These are phyloP conservation scores for Acestrorhynchus altus DNA, from an alignment of 2,797 vertebrate genomes.

Conservation along the genomic window DNA sequence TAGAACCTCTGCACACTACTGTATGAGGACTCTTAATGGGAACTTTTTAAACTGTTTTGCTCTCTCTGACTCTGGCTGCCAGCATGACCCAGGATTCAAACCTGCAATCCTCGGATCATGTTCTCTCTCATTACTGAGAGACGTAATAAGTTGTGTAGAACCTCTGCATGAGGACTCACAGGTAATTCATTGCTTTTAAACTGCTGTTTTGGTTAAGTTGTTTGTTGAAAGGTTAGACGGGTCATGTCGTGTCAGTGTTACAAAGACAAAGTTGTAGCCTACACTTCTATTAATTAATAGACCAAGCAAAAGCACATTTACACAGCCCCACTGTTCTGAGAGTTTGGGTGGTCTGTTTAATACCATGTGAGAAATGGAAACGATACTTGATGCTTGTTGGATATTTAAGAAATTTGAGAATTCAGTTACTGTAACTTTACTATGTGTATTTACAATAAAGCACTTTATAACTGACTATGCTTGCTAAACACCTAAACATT, in stretches of 20 bases:
- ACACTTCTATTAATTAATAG: conserved; percentile 5
- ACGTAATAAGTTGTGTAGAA: too few relatives aligned
- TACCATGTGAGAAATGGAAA: conserved; percentile 15
- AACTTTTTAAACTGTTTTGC: too few relatives aligned
- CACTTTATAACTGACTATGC: conserved; percentile 54
- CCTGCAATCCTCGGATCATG: too few relatives aligned
- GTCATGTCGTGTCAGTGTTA: conserved; percentile 7
- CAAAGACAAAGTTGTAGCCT: conserved; percentile 31
- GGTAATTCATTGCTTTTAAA: not conserved
- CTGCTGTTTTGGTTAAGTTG: not conserved
- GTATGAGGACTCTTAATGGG: too few relatives aligned
- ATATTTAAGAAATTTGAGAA: not conserved
- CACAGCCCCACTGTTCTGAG: conserved; percentile 21
- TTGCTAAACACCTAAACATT: conserved; percentile 15
- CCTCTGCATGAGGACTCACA: not conserved
- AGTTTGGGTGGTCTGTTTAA: conserved; percentile 23
- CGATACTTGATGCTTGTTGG: conserved; percentile 59
- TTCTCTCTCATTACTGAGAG: too few relatives aligned
- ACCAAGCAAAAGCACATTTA: conserved; percentile 45
- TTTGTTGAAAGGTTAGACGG: conserved; percentile 3
- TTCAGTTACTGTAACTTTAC: conserved; percentile 32
- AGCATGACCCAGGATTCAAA: too few relatives aligned
- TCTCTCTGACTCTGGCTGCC: too few relatives aligned
- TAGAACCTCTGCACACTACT: too few relatives aligned
- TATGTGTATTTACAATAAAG: conserved; percentile 29